Percentiles rank a stretch among this genome's conserved stretches.
These are phyloP conservation scores for Pteromalus puparum DNA, from an alignment of 1,140 invertebrate species.

Conservation along the genomic window DNA sequence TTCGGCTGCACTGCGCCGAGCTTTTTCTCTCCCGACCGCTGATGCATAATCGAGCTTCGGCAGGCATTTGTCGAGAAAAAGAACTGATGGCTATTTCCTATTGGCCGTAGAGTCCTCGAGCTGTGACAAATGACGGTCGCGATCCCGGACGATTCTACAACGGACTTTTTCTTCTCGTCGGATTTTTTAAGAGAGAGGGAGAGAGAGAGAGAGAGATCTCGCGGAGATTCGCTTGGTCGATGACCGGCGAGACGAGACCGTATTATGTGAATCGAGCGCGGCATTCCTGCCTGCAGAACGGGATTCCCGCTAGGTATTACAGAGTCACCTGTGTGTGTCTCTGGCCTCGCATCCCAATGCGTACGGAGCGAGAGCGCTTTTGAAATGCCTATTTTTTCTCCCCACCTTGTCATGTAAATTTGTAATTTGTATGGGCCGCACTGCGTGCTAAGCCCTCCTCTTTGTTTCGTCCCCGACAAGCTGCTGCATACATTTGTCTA, in stretches of 20 bases:
- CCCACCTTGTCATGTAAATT: not conserved
- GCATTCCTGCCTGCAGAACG: slow-evolving; percentile 21
- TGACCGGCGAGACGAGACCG: not conserved
- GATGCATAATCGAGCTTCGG: too few relatives aligned
- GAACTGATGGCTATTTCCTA: too few relatives aligned
- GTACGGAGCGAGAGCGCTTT: not conserved
- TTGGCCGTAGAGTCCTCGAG: slow-evolving; percentile 14
- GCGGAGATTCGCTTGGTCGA: slow-evolving; percentile 55
- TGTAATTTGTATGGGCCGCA: not conserved
- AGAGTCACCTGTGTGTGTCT: too few relatives aligned
- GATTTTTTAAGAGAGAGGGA: slow-evolving; percentile 48
- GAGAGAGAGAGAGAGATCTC: not conserved
- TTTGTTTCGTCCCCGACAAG: too few relatives aligned
- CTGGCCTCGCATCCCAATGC: not conserved
- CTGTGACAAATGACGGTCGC: slow-evolving; percentile 59
- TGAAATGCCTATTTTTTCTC: not conserved
- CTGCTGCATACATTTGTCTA: slow-evolving; percentile 24
- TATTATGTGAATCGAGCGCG: slow-evolving; percentile 3
- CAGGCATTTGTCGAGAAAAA: too few relatives aligned
- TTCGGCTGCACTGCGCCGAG: not conserved
- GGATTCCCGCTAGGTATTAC: slow-evolving; percentile 21
- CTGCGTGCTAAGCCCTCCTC: not conserved
- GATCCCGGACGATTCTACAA: slow-evolving; percentile 52
- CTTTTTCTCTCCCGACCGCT: slow-evolving; percentile 30
- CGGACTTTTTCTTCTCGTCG: slow-evolving; percentile 53